Base-by-base conservation (phyloP, 2,113 vertebrate genomes). In the Lichenostomus cassidix region DNA sequence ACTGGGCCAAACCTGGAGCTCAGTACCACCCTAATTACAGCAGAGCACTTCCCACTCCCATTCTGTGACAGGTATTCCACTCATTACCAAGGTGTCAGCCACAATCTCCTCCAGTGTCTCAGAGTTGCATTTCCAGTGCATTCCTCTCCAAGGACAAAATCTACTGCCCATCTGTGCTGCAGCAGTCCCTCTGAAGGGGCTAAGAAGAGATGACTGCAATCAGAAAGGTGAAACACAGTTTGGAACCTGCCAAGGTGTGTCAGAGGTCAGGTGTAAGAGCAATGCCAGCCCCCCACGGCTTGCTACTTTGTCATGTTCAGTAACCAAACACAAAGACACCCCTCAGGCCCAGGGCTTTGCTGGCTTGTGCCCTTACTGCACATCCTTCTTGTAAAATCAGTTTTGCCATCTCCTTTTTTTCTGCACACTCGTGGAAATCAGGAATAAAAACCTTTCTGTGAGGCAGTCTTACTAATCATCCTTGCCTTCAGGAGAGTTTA, bases 251-350 rank as follows among this genome's bases (percentile, higher is more conserved):
- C 24, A 31, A 46, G 8, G 6, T 42, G 8, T 2, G 5, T 33
- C 18, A 42, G 33, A 64, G n/a, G 12, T 73, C 21, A 31, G 35
- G 29, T 62, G 29, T 21, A 29, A 47, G 20, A 65, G 59, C 3
- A 0, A 19, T 4, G 2, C 33, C 20, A 50, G 3, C 0, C 33
- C 41, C 33, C 25, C 39, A 10, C 29, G 6, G 11, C 33, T 52
- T 27, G 15, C 49, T 76, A 4, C 56, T 78, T 22, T 52, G 46
- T 15, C 83, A 28, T 0, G 0, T 0, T 11, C 15, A 60, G 18
- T 55, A 74, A 1, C 23, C 18, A 41, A 14, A 15, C 2, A 35
- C 21, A 18, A 3, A 39, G 7, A 46, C 15, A 44, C 4, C 6
- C 31, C 24, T 63, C 35, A 50, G 15, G 7, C 12, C 6, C 28